Conservation (phyloP, 1,140 invertebrate genomes). For the Zaprionus nigranus region DNA sequence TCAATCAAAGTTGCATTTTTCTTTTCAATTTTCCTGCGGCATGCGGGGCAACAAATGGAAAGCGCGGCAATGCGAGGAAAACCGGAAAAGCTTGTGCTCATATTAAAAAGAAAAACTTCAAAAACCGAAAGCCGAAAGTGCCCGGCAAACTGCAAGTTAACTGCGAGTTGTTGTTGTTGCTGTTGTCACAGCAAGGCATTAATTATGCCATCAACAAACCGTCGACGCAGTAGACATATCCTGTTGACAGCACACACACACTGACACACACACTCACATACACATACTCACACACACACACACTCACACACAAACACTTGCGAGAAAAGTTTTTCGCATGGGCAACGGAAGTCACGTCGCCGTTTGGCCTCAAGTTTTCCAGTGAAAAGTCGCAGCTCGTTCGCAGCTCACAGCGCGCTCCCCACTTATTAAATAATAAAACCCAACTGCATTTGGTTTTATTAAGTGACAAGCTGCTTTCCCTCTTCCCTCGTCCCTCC, state of each 20-base stretch:
- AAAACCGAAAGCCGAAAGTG: constrained; percentile 62
- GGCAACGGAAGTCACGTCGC: constrained; percentile 75
- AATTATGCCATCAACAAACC: constrained; percentile 79
- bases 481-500: background rate
- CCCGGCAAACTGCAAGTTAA: background rate
- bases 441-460: constrained; percentile 24
- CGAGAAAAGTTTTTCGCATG: constrained; percentile 67
- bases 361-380: constrained; percentile 54
- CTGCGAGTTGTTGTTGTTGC: constrained; percentile 17
- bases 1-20: constrained; percentile 77
- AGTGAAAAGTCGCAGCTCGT: constrained; percentile 55
- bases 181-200: constrained; percentile 74
- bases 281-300: constrained; percentile 31
- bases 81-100: constrained; percentile 68
- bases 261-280: constrained; percentile 21
- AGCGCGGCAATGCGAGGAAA: constrained; percentile 48
- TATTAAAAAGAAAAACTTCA: constrained; percentile 65
- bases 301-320: constrained; percentile 4
- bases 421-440: constrained; percentile 67
- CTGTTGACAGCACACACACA: constrained; percentile 61
- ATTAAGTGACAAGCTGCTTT: constrained; percentile 18
- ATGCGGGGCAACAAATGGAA: constrained; percentile 49
- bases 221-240: constrained; percentile 67
- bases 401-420: constrained; percentile 14
- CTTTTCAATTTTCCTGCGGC: constrained; percentile 55